Evolutionary conservation across 1,140 invertebrate genomes (phyloP), one percentile per base, ranked within the genome.

Genomic region (Drosophila tsacasi): DNA sequence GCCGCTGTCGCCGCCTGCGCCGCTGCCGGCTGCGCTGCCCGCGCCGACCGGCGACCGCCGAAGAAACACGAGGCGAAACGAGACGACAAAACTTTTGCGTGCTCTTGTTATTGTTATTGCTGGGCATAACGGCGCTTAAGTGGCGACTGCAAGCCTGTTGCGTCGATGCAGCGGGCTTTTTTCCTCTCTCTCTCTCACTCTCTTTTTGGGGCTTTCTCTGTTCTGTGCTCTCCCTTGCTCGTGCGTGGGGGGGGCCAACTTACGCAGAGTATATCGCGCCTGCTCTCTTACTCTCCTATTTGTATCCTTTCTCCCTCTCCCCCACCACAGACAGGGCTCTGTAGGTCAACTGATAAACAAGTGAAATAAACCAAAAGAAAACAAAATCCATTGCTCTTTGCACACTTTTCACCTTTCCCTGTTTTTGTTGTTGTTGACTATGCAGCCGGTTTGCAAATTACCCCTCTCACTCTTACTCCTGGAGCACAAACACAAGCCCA

Each of bases 261-360:
- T 42, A 79, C 59, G 76, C 67, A 79, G 58, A 72, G 75, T 61
- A 30, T 25, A 64, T 30, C 55, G 60, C 76, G 76, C 75, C 54
- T 79, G 65, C 74, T 78, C 60, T 80, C 74, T 80, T 52, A 15
- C 57, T 37, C 39, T 30, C 10, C 23, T 10, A 19, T 64, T 3
- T 30, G 32, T 27, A 27, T n/a, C 54, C 44, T 52, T 50, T 46
- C 23, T 10, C n/a, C 30, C 39, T 12, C 32, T 6, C 35, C 5
- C n/a, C 8, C 35, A 12, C 47, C 21, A 47, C 15, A 47, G 6
- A 8, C 44, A 23, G 21, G 30, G 49, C 66, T 83, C 79, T 86
- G 71, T 86, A 87, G 83, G 83, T 87, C 83, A 86, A 87, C 79
- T 83, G 83, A 86, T 86, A 86, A 87, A 80, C 61, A 69, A 69